Conservation (phyloP, 1,140 invertebrate genomes). For the Drosophila oshimai region DNA sequence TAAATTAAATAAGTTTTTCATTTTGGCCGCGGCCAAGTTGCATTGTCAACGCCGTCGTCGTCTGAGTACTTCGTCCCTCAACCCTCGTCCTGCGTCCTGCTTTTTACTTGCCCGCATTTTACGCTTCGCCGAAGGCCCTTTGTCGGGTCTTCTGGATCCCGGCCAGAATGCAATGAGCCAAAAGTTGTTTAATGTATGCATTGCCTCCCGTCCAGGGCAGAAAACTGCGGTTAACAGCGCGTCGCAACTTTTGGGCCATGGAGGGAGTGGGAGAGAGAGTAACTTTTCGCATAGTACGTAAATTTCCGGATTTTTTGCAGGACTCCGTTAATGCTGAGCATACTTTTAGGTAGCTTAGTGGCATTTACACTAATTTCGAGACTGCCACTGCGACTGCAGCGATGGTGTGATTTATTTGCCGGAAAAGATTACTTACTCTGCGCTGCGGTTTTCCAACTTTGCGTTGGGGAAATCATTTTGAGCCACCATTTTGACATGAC, state of each 20-base stretch:
- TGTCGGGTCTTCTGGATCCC: conserved; percentile 32
- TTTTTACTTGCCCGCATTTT: conserved; percentile 78
- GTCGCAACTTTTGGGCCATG: conserved; percentile 58
- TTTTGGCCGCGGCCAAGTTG: conserved; percentile 74
- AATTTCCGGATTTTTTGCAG: conserved; percentile 47
- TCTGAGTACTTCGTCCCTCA: conserved; percentile 2
- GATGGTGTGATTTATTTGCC: conserved; percentile 82
- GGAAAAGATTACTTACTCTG: conserved; percentile 80
- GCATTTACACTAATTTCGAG: conserved; percentile 77
- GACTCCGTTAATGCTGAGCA: conserved; percentile 61
- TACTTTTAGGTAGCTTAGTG: conserved; percentile 79
- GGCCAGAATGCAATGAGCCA: conserved; percentile 77
- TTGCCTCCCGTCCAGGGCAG: conserved; percentile 31
- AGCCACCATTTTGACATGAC: conserved; percentile 50
- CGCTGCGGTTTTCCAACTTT: conserved; percentile 38
- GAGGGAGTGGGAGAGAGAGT: conserved; percentile 35
- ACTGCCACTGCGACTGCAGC: conserved; percentile 45
- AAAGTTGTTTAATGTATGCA: conserved; percentile 82
- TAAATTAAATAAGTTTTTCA: conserved; percentile 82
- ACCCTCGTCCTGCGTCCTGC: conserved; percentile 7
- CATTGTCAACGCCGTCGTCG: conserved; percentile 75
- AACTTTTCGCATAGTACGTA: conserved; percentile 78
- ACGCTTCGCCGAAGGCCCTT: conserved; percentile 77
- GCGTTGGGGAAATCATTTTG: conserved; percentile 14
- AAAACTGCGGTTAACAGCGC: conserved; percentile 73